A percentile compares a stretch with the other conserved stretches of the same genome.
These are phyloP conservation scores for Caenorhabditis latens DNA, from an alignment of 1,140 invertebrate genomes.

Conservation along the genomic window DNA sequence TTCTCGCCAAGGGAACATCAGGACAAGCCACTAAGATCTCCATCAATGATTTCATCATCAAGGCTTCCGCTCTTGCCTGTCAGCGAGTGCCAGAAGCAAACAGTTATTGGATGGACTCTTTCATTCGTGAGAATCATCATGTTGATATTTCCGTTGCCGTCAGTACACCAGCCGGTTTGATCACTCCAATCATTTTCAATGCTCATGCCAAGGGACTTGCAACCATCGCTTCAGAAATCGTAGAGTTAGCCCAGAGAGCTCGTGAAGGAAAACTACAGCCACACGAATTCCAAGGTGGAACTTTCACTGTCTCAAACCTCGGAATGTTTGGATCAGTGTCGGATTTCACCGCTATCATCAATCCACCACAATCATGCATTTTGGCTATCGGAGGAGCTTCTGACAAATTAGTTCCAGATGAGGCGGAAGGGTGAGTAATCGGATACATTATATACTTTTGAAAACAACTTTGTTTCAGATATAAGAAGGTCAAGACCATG, in stretches of 20 bases:
- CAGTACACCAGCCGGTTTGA: constrained; percentile 92
- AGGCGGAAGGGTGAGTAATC: constrained; percentile 69
- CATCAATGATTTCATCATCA: constrained; percentile 97
- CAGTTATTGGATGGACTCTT: constrained; percentile 93
- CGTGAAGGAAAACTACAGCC: constrained; percentile 93
- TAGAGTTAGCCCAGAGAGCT: constrained; percentile 89
- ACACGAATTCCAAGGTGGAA: constrained; percentile 92
- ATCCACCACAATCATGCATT: constrained; percentile 84
- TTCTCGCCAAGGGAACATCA: constrained; percentile 82
- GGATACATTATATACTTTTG: constrained; percentile 1
- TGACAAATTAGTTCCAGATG: constrained; percentile 80
- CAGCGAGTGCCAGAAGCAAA: constrained; percentile 94
- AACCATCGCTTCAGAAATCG: constrained; percentile 88
- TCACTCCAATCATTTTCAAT: constrained; percentile 95
- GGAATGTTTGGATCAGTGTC: constrained; percentile 93
- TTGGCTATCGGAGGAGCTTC: constrained; percentile 82
- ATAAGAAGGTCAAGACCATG: constrained; percentile 81
- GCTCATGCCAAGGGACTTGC: constrained; percentile 92
- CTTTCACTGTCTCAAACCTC: constrained; percentile 92
- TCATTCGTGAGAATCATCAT: constrained; percentile 91
- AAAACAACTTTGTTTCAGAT: constrained; percentile 77
- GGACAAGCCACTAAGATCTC: constrained; percentile 84
- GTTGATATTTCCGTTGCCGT: constrained; percentile 98
- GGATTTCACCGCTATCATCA: constrained; percentile 83
- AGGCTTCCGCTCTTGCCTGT: constrained; percentile 89